Conservation (phyloP, 1,140 invertebrate genomes). For the Metaphire vulgaris region DNA sequence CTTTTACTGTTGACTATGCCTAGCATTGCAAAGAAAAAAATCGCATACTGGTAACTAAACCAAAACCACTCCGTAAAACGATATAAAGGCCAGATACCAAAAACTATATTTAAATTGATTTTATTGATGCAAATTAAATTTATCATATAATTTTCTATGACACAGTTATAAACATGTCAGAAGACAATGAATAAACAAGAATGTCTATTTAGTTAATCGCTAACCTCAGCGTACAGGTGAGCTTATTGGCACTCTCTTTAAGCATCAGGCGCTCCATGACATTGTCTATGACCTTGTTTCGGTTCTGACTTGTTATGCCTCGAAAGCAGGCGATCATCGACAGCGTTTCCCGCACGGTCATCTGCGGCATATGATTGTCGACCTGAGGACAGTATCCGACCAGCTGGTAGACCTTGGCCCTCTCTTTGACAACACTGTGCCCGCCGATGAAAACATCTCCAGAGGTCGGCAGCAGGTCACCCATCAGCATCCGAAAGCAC, state of each 20-base stretch:
- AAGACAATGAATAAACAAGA: too few species aligned
- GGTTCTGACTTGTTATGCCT: slow-evolving; percentile 35
- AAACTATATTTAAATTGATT: too few species aligned
- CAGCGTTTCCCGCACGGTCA: slow-evolving; percentile 57
- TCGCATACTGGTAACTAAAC: too few species aligned
- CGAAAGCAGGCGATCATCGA: slow-evolving; percentile 43
- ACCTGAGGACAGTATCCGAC: slow-evolving; percentile 52
- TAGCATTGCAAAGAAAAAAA: too few species aligned
- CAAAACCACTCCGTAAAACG: too few species aligned
- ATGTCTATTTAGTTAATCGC: too few species aligned
- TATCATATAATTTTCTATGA: too few species aligned
- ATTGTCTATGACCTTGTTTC: slow-evolving; percentile 47
- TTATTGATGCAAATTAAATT: too few species aligned
- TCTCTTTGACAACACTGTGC: slow-evolving; percentile 4
- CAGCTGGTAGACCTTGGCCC: slow-evolving; percentile 34
- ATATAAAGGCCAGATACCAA: too few species aligned
- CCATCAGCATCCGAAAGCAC: slow-evolving; percentile 50
- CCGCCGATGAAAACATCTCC: slow-evolving; percentile 37
- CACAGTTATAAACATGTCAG: too few species aligned
- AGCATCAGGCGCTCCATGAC: background rate
- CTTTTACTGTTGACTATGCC: too few species aligned
- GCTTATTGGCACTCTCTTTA: slow-evolving; percentile 40
- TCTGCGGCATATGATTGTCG: slow-evolving; percentile 47
- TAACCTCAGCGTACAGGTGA: slow-evolving; percentile 39
- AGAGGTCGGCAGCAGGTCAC: slow-evolving; percentile 33